phyloP scores from a whole-genome alignment of 2,888 invertebrate species.

The Steinernema hermaphroditum region DNA sequence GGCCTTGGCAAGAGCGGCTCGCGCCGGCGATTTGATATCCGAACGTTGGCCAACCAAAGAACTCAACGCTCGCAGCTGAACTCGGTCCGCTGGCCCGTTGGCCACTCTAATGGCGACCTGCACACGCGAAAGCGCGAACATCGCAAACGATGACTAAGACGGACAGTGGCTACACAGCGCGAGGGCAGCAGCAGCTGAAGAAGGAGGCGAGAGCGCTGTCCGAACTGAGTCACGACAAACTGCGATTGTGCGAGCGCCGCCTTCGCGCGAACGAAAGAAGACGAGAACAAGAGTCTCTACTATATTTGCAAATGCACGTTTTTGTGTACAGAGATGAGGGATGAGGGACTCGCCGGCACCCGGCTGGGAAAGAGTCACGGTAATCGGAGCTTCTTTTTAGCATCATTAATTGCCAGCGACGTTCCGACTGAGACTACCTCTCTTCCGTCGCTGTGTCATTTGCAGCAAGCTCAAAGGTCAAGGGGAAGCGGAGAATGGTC shows the following conservation, averaged over 20 bases:
- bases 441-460: neutral
- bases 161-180: neutral
- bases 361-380: too few species aligned
- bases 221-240: slow-evolving; percentile 6
- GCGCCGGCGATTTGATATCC: neutral
- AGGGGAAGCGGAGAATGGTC: neutral
- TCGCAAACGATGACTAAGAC: neutral
- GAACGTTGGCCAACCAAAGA: neutral
- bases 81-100: neutral
- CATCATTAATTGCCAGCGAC: neutral
- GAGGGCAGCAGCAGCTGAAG: too few species aligned
- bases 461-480: slow-evolving; percentile 8
- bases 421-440: neutral
- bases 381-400: neutral
- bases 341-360: too few species aligned
- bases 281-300: neutral
- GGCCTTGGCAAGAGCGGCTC: too few species aligned
- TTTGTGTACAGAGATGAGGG: neutral
- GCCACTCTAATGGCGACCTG: neutral
- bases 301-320: neutral
- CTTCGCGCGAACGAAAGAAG: neutral
- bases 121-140: neutral
- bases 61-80: neutral
- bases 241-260: neutral
- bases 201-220: neutral